These are phyloP conservation scores for Scomber scombrus DNA, from an alignment of 2,113 vertebrate species.

Conservation along the genomic window DNA sequence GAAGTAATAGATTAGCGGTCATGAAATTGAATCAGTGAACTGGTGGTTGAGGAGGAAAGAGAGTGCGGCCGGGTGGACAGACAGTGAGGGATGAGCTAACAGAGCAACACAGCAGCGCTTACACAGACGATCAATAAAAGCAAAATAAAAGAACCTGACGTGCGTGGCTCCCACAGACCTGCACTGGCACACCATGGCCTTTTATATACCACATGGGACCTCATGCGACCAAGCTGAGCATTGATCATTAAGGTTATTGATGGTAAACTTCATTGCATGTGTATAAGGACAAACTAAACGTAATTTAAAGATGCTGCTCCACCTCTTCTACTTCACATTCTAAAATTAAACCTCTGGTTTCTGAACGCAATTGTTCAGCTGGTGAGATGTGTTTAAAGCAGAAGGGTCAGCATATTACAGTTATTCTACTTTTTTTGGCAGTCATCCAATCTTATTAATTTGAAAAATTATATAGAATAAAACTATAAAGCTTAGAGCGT, in stretches of 20 bases:
- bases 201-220: neutral
- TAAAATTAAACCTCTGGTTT: neutral
- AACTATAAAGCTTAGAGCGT: neutral
- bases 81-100: constrained; percentile 42
- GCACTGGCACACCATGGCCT: neutral
- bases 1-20: constrained; percentile 6
- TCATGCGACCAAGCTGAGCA: neutral
- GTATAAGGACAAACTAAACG: neutral
- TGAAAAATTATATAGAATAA: neutral
- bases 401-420: neutral
- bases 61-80: neutral
- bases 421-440: neutral
- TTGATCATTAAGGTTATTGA: neutral
- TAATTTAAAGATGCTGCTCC: neutral
- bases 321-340: neutral
- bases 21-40: neutral
- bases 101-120: neutral
- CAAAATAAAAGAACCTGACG: constrained; percentile 34
- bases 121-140: constrained; percentile 41
- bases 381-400: neutral
- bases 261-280: neutral
- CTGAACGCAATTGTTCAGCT: neutral
- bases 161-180: neutral
- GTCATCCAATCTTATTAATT: neutral
- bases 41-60: neutral